Conservation (phyloP, 1,140 invertebrate species). For the Solen grandis region DNA sequence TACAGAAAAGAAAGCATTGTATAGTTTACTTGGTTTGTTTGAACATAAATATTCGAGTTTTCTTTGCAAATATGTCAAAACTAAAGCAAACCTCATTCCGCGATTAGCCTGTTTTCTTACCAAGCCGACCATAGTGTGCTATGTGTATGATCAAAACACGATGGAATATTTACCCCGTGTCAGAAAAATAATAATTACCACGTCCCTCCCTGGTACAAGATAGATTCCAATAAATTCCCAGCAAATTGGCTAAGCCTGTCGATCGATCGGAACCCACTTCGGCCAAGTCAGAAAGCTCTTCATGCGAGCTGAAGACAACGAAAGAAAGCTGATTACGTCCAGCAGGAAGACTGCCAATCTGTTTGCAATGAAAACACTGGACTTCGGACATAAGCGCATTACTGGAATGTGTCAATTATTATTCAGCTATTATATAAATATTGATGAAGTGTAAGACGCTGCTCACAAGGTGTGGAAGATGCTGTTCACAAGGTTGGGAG, state of each 20-base stretch:
- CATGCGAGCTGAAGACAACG: not conserved
- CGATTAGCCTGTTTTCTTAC: conserved; percentile 33
- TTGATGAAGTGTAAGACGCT: conserved; percentile 9
- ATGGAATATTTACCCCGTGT: conserved; percentile 19
- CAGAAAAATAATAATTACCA: conserved; percentile 40
- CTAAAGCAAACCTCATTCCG: conserved; percentile 35
- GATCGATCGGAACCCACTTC: not conserved
- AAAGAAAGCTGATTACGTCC: conserved; percentile 24
- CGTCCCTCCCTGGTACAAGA: conserved; percentile 30
- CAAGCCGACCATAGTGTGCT: not conserved
- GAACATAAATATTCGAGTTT: conserved; percentile 44
- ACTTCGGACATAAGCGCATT: conserved; percentile 3
- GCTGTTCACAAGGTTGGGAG: too few relatives aligned
- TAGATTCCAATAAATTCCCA: conserved; percentile 16
- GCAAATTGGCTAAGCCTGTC: conserved; percentile 28
- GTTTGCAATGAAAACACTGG: conserved; percentile 53
- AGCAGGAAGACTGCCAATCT: conserved; percentile 31
- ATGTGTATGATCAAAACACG: conserved; percentile 36
- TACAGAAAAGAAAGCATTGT: conserved; percentile 3
- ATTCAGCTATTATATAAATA: conserved; percentile 31
- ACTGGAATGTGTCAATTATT: conserved; percentile 47
- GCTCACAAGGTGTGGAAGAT: not conserved
- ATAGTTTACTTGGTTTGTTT: not conserved
- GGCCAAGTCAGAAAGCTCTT: too few relatives aligned
- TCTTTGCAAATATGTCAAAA: conserved; percentile 36